Evolutionary conservation across 2,113 vertebrate genomes (phyloP).

Genomic region (Corythaixoides concolor): DNA sequence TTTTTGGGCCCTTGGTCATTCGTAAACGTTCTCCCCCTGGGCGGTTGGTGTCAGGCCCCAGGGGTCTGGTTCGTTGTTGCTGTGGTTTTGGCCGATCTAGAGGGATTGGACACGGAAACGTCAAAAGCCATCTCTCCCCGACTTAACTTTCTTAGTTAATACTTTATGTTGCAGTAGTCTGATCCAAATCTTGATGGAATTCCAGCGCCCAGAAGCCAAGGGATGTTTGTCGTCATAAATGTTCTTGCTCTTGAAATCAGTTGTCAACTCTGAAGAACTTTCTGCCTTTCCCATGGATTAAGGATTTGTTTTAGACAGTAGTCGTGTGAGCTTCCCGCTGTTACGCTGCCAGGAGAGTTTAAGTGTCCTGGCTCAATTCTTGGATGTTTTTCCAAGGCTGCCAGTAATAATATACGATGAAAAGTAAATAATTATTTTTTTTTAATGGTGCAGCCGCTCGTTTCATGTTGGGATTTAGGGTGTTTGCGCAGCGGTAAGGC

Average conservation of each 20-base stretch:
- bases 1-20: background rate
- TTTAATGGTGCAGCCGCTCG: fast-evolving
- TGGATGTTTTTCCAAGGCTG: background rate
- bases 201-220: fast-evolving
- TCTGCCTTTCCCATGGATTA: background rate
- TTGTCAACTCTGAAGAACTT: background rate
- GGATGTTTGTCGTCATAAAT: fast-evolving
- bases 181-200: background rate
- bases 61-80: background rate
- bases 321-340: background rate
- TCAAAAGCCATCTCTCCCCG: fast-evolving
- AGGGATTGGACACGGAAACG: too few relatives aligned
- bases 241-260: background rate
- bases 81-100: fast-evolving
- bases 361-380: background rate
- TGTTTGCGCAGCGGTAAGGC: background rate
- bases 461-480: background rate
- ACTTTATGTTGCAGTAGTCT: fast-evolving
- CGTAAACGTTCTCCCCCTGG: fast-evolving
- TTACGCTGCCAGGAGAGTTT: background rate
- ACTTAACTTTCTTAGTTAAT: too few relatives aligned
- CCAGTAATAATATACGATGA: background rate
- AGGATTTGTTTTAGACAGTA: background rate
- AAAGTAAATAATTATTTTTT: background rate
- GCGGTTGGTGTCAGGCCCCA: background rate